A percentile compares a stretch with the other conserved stretches of the same genome.
phyloP scores from a whole-genome alignment of 1,140 invertebrate genomes.

The Lepidurus apus region DNA sequence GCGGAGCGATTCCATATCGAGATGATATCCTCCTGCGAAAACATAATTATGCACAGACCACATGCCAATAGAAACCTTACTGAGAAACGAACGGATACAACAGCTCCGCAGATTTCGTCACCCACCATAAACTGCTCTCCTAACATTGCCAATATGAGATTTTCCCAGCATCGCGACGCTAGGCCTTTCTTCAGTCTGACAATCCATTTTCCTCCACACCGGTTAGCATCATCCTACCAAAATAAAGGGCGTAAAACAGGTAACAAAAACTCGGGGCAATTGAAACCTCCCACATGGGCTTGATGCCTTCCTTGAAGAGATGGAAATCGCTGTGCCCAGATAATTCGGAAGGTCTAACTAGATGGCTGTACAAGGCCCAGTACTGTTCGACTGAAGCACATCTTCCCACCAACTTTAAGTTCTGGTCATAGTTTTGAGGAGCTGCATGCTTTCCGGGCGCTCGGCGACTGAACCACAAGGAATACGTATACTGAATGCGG shows the following conservation, averaged over 20 bases:
- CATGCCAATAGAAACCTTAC: constrained; percentile 47
- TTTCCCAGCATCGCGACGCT: constrained; percentile 95
- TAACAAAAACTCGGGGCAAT: constrained; percentile 20
- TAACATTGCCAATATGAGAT: constrained; percentile 93
- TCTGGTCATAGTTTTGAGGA: constrained; percentile 64
- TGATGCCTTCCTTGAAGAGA: constrained; percentile 96
- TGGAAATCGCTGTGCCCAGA: constrained; percentile 90
- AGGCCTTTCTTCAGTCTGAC: constrained; percentile 87
- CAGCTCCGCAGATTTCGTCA: constrained; percentile 96
- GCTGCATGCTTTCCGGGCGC: constrained; percentile 59
- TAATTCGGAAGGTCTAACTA: constrained; percentile 80
- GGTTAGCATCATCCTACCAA: constrained; percentile 79
- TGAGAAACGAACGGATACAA: constrained; percentile 89
- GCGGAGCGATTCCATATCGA: constrained; percentile 97
- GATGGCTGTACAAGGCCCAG: constrained; percentile 90
- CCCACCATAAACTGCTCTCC: constrained; percentile 99
- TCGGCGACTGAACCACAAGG: constrained; percentile 80
- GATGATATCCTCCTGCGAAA: constrained; percentile 87
- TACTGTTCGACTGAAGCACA: constrained; percentile 93
- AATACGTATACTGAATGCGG: constrained; percentile 78
- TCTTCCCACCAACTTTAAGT: constrained; percentile 72
- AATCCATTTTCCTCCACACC: constrained; percentile 95
- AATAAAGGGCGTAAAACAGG: constrained; percentile 28
- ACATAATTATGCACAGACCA: constrained; percentile 32
- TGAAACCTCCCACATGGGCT: constrained; percentile 92